These are phyloP conservation scores for Eudyptes chrysolophus DNA, from an alignment of 2,113 vertebrate species.

Conservation along the genomic window DNA sequence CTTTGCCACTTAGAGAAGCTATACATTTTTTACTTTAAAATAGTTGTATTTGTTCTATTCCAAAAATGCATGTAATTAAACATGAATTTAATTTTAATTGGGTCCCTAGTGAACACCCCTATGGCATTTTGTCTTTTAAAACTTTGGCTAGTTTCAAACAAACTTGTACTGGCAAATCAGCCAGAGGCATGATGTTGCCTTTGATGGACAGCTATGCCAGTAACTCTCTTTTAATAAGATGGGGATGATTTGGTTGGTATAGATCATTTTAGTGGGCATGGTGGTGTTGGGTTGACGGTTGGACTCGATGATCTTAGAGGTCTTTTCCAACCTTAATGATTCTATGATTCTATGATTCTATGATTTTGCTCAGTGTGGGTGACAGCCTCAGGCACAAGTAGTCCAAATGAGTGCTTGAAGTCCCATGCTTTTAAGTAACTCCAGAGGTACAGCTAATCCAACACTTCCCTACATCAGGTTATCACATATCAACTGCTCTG, in stretches of 20 bases:
- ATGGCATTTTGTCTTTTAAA: background rate
- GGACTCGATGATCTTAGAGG: no score
- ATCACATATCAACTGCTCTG: background rate
- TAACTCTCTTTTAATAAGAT: background rate
- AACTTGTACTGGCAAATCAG: background rate
- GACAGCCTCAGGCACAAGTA: background rate
- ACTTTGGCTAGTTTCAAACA: slow-evolving; percentile 1
- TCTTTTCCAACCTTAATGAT: no score
- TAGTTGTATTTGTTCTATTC: background rate
- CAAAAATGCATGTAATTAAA: background rate
- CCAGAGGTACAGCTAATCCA: background rate
- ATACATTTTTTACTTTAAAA: background rate
- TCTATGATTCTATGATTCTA: no score
- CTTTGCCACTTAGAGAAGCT: background rate
- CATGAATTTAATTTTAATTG: slow-evolving; percentile 32
- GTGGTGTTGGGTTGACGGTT: no score
- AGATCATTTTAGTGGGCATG: background rate
- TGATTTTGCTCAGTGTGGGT: background rate
- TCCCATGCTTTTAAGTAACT: background rate
- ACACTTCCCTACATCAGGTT: background rate
- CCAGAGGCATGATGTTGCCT: background rate
- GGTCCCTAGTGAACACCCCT: background rate
- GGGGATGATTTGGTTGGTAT: background rate
- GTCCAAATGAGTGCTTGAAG: background rate
- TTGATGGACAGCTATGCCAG: background rate